phyloP scores from a whole-genome alignment of 23 tunicate genomes.

The Ciona savignyi region DNA sequence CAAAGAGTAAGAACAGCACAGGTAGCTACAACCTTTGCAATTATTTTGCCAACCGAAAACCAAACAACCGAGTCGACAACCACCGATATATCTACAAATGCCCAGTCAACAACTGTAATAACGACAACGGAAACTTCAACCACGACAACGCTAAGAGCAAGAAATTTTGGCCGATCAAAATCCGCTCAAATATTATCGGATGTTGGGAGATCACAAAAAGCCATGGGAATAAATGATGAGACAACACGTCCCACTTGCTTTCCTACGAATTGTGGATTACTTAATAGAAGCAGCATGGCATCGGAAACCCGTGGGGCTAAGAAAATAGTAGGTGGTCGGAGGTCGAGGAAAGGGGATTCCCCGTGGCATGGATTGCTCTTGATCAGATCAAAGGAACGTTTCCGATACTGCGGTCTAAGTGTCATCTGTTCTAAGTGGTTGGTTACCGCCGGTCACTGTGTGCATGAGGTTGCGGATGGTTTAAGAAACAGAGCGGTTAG shows the following conservation, averaged over 20 bases:
- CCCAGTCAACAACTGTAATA: background rate
- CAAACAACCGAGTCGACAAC: background rate
- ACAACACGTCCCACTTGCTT: too few relatives aligned
- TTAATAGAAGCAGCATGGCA: background rate
- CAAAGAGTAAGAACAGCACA: too few relatives aligned
- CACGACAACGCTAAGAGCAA: too few relatives aligned
- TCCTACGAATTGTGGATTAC: background rate
- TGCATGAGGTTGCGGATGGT: background rate
- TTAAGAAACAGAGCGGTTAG: background rate
- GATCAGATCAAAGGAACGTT: background rate
- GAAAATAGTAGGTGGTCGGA: background rate
- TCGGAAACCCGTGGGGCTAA: background rate
- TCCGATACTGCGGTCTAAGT: background rate
- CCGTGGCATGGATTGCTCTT: background rate
- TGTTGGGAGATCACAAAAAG: too few relatives aligned
- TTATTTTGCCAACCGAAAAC: too few relatives aligned
- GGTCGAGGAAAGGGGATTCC: background rate
- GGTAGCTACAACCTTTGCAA: too few relatives aligned
- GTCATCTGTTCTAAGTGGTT: slow-evolving; percentile 1
- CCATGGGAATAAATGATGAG: too few relatives aligned
- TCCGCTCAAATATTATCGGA: too few relatives aligned
- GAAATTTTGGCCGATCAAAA: too few relatives aligned
- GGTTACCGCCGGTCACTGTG: background rate
- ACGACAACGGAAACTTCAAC: background rate
- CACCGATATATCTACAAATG: background rate